phyloP scores from a whole-genome alignment of 2,797 vertebrate genomes.

The Poecilia gillii region DNA sequence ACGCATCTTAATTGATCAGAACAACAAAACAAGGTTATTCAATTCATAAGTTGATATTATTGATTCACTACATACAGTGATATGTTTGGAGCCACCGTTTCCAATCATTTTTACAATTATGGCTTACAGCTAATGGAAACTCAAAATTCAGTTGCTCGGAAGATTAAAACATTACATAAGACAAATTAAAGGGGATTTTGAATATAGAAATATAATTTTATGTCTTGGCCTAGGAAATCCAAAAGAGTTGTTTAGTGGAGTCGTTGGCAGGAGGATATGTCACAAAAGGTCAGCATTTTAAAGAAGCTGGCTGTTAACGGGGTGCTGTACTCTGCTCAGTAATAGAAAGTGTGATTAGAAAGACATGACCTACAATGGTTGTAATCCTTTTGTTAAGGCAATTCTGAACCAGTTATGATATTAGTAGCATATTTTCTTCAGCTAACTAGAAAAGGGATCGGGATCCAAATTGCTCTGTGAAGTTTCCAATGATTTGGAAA shows the following conservation, averaged over 20 bases:
- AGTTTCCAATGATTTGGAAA: not conserved
- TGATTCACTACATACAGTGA: not conserved
- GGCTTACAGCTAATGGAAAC: not conserved
- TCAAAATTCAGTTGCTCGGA: not conserved
- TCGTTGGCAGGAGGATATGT: not conserved
- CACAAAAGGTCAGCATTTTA: not conserved
- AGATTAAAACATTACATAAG: not conserved
- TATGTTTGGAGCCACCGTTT: not conserved
- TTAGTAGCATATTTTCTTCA: not conserved
- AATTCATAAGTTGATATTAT: not conserved
- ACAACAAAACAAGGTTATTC: not conserved
- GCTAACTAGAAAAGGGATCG: not conserved
- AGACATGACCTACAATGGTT: not conserved
- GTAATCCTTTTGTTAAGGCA: not conserved
- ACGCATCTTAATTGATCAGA: not conserved
- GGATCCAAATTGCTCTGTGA: not conserved
- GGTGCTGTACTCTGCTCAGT: not conserved
- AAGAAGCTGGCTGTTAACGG: not conserved
- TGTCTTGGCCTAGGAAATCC: not conserved
- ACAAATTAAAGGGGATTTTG: not conserved
- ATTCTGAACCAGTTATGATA: not conserved
- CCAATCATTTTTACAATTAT: not conserved
- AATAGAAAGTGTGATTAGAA: not conserved
- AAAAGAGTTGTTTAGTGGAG: not conserved
- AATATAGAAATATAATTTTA: not conserved